Evolutionary conservation across 1,140 invertebrate genomes (phyloP).

Genomic region (Colletes gigas): DNA sequence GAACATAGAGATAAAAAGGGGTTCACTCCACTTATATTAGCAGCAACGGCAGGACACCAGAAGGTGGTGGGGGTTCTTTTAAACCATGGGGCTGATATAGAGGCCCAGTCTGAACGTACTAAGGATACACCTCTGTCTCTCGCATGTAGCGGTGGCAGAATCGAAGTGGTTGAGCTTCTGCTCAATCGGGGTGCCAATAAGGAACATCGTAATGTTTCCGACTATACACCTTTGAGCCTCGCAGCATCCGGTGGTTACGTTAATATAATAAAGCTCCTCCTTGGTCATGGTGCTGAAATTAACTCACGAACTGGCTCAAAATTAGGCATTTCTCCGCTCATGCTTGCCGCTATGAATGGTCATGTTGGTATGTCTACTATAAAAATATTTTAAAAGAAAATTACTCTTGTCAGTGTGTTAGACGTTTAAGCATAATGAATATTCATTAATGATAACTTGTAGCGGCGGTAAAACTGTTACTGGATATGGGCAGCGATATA

Average conservation of each 20-base stretch:
- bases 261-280: conserved; percentile 97
- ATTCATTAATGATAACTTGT: conserved; percentile 45
- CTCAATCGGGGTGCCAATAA: conserved; percentile 95
- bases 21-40: conserved; percentile 98
- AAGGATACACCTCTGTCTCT: conserved; percentile 99
- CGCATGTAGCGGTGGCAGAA: conserved; percentile 98
- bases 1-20: conserved; percentile 99
- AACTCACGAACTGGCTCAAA: conserved; percentile 99
- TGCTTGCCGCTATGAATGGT: conserved; percentile 99
- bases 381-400: conserved; percentile 5
- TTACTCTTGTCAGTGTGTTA: conserved; percentile 6
- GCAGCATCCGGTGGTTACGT: conserved; percentile 99
- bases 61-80: conserved; percentile 96
- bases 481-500: conserved; percentile 99
- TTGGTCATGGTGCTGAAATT: conserved; percentile 97
- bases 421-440: neutral
- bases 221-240: conserved; percentile 98
- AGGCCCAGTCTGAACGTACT: conserved; percentile 98
- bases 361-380: conserved; percentile 87
- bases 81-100: conserved; percentile 96
- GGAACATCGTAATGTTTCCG: conserved; percentile 99
- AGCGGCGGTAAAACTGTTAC: conserved; percentile 92
- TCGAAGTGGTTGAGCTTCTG: conserved; percentile 97
- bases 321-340: conserved; percentile 98
- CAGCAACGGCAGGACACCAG: conserved; percentile 97